A percentile compares a stretch with the other conserved stretches of the same genome.
Evolutionary conservation across 2,888 invertebrate species (phyloP).

Genomic region (Diarsia mendica): DNA sequence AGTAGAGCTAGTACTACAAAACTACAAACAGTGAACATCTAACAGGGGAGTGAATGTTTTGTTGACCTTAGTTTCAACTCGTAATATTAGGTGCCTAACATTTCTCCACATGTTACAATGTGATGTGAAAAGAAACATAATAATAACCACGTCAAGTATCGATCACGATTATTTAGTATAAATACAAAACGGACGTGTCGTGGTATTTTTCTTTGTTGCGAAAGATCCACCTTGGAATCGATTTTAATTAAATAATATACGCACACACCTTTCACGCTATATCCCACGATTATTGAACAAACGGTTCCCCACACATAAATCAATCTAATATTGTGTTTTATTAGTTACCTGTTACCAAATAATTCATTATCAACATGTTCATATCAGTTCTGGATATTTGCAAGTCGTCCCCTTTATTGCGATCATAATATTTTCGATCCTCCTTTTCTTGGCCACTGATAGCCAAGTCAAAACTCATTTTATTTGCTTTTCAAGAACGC

Average conservation of each 20-base stretch:
- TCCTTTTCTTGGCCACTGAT: constrained; percentile 82
- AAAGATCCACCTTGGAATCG: constrained; percentile 35
- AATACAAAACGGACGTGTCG: constrained; percentile 43
- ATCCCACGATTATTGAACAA: constrained; percentile 5
- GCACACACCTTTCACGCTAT: background rate
- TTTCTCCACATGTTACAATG: background rate
- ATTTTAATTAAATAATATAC: constrained; percentile 18
- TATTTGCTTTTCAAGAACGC: constrained; percentile 44
- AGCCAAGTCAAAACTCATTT: constrained; percentile 84
- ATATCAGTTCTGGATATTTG: constrained; percentile 97
- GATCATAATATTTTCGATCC: constrained; percentile 92
- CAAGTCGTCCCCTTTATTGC: constrained; percentile 93
- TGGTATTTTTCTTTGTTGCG: constrained; percentile 60
- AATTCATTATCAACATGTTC: constrained; percentile 99
- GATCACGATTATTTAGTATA: constrained; percentile 26
- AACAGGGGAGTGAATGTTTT: background rate
- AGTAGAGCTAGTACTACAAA: background rate
- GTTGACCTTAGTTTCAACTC: constrained; percentile 9
- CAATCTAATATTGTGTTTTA: constrained; percentile 1
- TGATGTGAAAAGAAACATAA: constrained; percentile 14
- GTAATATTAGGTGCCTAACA: background rate
- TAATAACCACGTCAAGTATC: constrained; percentile 4
- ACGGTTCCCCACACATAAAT: constrained; percentile 6
- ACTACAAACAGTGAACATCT: background rate
- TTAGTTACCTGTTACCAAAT: constrained; percentile 96